A percentile compares a stretch with the other conserved stretches of the same genome.
These are phyloP conservation scores for Melangyna quadrimaculata DNA, from an alignment of 2,888 invertebrate genomes.

Conservation along the genomic window DNA sequence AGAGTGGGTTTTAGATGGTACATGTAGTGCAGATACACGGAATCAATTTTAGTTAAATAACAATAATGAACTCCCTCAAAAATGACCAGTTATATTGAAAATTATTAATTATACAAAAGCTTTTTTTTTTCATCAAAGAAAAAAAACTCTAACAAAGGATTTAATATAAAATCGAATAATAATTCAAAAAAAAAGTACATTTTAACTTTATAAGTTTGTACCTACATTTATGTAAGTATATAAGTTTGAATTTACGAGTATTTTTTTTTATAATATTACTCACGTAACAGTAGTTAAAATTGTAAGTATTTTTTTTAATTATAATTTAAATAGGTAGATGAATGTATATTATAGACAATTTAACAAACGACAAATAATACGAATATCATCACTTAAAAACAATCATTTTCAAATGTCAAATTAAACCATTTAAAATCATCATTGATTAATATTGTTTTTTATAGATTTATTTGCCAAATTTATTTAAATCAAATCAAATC, in stretches of 20 bases:
- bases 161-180: slow-evolving; percentile 29
- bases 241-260: neutral
- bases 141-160: neutral
- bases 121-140: neutral
- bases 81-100: slow-evolving; percentile 13
- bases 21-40: too few species aligned
- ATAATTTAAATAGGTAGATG: neutral
- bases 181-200: neutral
- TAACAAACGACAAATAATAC: slow-evolving; percentile 56
- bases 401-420: slow-evolving; percentile 72
- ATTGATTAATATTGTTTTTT: neutral
- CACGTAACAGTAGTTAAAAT: neutral
- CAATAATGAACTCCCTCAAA: neutral
- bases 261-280: neutral
- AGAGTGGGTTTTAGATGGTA: too few species aligned
- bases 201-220: neutral
- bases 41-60: too few species aligned
- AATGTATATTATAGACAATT: slow-evolving; percentile 17
- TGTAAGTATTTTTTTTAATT: slow-evolving; percentile 6
- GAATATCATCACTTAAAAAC: slow-evolving; percentile 59
- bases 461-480: slow-evolving; percentile 1
- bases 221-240: too few species aligned
- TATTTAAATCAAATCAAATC: slow-evolving; percentile 73
- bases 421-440: slow-evolving; percentile 37
- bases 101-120: neutral